phyloP scores from a whole-genome alignment of 2,113 vertebrate species.

The Misgurnus anguillicaudatus region DNA sequence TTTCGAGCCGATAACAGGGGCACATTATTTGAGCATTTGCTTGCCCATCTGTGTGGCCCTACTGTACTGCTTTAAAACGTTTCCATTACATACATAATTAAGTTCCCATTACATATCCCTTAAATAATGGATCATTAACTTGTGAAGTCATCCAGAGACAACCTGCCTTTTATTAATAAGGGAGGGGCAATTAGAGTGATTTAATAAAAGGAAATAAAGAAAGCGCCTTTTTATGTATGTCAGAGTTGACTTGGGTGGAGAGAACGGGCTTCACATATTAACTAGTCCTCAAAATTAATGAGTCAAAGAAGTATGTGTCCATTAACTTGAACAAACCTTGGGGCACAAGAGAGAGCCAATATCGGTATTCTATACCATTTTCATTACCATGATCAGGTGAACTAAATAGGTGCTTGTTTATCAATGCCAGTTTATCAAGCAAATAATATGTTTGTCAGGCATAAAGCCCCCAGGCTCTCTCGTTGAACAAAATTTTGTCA shows the following conservation, averaged over 20 bases:
- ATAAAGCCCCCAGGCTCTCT: slow-evolving; percentile 62
- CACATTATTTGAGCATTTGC: slow-evolving; percentile 28
- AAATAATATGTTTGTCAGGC: slow-evolving; percentile 73
- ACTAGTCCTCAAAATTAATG: slow-evolving; percentile 25
- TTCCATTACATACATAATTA: slow-evolving; percentile 40
- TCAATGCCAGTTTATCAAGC: slow-evolving; percentile 66
- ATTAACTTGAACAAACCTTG: slow-evolving; percentile 24
- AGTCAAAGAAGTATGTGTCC: slow-evolving; percentile 9
- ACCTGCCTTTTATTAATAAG: slow-evolving; percentile 49
- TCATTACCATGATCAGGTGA: no score
- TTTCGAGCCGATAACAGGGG: not conserved
- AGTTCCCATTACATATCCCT: slow-evolving; percentile 28
- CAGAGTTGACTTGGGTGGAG: slow-evolving; percentile 7
- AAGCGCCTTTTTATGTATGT: not conserved
- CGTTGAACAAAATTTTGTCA: no score
- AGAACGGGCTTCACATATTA: not conserved
- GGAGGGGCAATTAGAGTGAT: slow-evolving; percentile 48
- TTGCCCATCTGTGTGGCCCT: slow-evolving; percentile 9
- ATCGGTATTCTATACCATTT: not conserved
- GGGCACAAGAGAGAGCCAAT: not conserved
- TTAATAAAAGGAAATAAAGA: slow-evolving; percentile 58
- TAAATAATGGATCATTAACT: slow-evolving; percentile 38
- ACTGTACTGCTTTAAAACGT: not conserved
- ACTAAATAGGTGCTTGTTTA: no score
- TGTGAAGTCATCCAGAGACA: slow-evolving; percentile 51